Evolutionary conservation across 2,113 vertebrate genomes (phyloP).

Genomic region (Stictonetta naevosa): DNA sequence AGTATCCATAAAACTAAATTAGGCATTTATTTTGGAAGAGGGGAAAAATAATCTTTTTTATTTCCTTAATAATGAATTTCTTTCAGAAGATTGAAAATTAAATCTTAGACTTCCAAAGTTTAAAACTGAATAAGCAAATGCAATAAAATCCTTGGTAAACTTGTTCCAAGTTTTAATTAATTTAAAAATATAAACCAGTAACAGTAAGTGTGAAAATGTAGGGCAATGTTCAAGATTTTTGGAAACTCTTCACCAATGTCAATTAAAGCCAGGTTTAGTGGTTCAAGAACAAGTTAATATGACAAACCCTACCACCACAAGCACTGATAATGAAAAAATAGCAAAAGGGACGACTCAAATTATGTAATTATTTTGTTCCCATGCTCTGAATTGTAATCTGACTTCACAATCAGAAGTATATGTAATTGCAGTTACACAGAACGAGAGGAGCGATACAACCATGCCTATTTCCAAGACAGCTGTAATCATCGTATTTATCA

Average conservation of each 20-base stretch:
- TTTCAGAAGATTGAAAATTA: background rate
- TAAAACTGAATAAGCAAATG: background rate
- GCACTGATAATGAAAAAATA: background rate
- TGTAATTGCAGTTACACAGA: slow-evolving; percentile 24
- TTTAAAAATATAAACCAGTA: background rate
- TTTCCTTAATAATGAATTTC: background rate
- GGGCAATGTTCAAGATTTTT: background rate
- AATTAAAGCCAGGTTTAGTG: background rate
- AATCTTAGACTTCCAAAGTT: background rate
- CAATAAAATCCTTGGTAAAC: background rate
- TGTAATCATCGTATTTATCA: slow-evolving; percentile 3
- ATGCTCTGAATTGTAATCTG: background rate
- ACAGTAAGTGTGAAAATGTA: background rate
- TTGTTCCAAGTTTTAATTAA: background rate
- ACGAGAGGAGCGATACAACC: background rate
- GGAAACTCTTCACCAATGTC: background rate
- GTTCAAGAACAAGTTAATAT: background rate
- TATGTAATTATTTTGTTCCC: slow-evolving; percentile 41
- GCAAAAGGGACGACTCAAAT: background rate
- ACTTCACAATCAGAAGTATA: slow-evolving; percentile 13
- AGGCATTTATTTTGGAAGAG: background rate
- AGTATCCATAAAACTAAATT: background rate
- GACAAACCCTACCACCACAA: background rate
- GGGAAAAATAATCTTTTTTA: background rate
- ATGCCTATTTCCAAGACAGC: slow-evolving; percentile 1